phyloP scores from a whole-genome alignment of 2,113 vertebrate species.

The Ramphastos sulfuratus region DNA sequence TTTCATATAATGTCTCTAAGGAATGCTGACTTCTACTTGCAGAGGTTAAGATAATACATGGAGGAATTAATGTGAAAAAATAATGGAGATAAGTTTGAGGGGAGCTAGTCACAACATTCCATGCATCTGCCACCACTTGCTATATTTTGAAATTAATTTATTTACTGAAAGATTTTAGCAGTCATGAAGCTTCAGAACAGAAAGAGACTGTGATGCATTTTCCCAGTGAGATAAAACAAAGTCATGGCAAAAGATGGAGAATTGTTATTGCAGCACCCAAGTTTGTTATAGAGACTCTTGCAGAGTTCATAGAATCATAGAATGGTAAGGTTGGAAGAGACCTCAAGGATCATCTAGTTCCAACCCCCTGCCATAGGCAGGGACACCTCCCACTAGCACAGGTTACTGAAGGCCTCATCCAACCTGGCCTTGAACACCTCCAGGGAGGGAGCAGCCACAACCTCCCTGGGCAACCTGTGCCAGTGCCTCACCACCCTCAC shows the following conservation, averaged over 20 bases:
- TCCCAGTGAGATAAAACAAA: background rate
- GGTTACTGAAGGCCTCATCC: no score
- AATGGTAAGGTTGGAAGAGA: no score
- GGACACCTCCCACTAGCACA: no score
- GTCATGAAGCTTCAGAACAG: background rate
- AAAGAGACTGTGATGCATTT: background rate
- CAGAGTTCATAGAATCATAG: no score
- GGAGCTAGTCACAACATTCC: background rate
- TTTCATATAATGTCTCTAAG: background rate
- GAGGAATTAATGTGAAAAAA: background rate
- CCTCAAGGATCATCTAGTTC: no score
- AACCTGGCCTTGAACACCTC: no score
- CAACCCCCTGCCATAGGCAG: no score
- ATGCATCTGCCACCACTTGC: background rate
- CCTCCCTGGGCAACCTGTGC: no score
- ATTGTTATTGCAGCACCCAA: background rate
- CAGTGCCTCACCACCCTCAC: no score
- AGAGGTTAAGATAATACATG: background rate
- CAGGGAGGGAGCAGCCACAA: no score
- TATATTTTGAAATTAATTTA: background rate
- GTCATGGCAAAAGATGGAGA: background rate
- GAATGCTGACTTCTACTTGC: background rate
- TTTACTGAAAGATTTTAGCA: background rate
- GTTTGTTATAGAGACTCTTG: background rate
- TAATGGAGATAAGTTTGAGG: background rate